Conservation (phyloP, 2,797 vertebrate genomes). For the Pseudopleuronectes americanus region DNA sequence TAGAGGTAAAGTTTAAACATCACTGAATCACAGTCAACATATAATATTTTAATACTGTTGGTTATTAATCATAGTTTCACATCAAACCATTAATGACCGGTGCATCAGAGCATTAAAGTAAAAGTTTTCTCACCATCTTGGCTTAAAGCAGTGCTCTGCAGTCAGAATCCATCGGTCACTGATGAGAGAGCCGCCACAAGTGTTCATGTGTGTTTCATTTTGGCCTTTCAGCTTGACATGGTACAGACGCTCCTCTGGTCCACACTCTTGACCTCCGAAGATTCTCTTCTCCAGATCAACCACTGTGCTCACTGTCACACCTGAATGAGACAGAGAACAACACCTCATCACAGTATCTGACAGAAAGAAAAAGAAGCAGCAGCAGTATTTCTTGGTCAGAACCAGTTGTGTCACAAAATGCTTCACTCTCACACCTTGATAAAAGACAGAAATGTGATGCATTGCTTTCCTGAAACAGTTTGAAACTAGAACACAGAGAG, state of each 20-base stretch:
- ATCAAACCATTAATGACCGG: not conserved
- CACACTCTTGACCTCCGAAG: rapidly evolving
- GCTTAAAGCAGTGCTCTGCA: conserved; percentile 27
- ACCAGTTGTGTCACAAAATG: no score
- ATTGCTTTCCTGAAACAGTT: not conserved
- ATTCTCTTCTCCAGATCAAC: conserved; percentile 33
- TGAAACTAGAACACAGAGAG: not conserved
- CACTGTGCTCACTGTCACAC: no score
- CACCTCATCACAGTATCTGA: not conserved
- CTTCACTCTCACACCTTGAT: no score
- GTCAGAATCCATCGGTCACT: conserved; percentile 29
- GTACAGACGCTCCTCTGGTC: not conserved
- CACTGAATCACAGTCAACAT: not conserved
- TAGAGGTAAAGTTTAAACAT: not conserved
- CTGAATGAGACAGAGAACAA: conserved; percentile 10
- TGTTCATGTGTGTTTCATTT: no score
- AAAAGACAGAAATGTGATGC: not conserved
- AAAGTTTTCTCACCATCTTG: not conserved
- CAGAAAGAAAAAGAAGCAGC: no score
- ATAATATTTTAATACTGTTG: not conserved
- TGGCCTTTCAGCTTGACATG: conserved; percentile 7
- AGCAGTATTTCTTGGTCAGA: no score
- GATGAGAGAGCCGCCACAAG: conserved; percentile 44
- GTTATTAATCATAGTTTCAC: not conserved
- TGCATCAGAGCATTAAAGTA: not conserved